Percentiles rank a stretch among this genome's conserved stretches.
These are phyloP conservation scores for Eueides isabella DNA, from an alignment of 1,140 invertebrate species.

Conservation along the genomic window DNA sequence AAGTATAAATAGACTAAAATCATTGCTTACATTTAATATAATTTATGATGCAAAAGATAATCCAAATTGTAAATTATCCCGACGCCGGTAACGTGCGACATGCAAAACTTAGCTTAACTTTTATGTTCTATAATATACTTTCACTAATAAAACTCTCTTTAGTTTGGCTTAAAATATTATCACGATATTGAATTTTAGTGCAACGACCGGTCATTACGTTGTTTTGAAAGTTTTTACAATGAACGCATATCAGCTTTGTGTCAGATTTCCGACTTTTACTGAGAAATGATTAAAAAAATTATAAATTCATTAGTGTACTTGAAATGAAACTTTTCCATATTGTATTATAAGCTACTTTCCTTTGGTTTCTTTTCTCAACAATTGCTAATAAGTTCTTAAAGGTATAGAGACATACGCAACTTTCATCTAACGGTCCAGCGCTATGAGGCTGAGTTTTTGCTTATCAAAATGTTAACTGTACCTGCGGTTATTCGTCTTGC, in stretches of 20 bases:
- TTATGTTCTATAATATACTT: constrained; percentile 16
- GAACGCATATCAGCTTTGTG: constrained; percentile 44
- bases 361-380: constrained; percentile 17
- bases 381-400: constrained; percentile 26
- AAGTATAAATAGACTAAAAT: background rate
- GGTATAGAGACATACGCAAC: constrained; percentile 48
- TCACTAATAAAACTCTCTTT: constrained; percentile 22
- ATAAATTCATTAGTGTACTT: background rate
- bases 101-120: constrained; percentile 18
- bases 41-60: background rate
- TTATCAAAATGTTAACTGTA: constrained; percentile 74
- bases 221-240: constrained; percentile 35
- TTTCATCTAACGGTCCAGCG: constrained; percentile 66
- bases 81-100: constrained; percentile 20
- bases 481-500: constrained; percentile 41
- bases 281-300: background rate
- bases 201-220: constrained; percentile 40
- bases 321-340: constrained; percentile 24
- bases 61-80: background rate
- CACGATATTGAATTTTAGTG: constrained; percentile 28
- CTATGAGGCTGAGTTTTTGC: constrained; percentile 65
- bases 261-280: constrained; percentile 28
- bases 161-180: constrained; percentile 34
- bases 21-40: background rate
- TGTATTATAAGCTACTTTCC: constrained; percentile 31